phyloP scores from a whole-genome alignment of 2,888 invertebrate species.

The Erannis defoliaria region DNA sequence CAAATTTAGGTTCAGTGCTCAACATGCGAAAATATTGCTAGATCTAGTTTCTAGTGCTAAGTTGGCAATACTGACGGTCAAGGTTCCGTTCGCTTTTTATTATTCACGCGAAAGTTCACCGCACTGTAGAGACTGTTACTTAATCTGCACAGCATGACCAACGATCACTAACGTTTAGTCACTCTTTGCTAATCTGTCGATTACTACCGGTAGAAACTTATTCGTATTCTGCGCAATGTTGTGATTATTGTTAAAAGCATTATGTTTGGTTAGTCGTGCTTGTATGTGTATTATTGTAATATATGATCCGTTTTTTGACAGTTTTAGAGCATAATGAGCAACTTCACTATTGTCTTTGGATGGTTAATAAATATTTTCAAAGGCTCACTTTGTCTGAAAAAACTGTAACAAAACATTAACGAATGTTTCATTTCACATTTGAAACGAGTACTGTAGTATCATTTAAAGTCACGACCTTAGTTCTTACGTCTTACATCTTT shows the following conservation, averaged over 20 bases:
- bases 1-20: too few species aligned
- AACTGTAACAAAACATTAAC: too few species aligned
- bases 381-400: too few species aligned
- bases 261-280: conserved; percentile 20
- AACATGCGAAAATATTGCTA: too few species aligned
- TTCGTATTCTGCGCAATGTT: conserved; percentile 15
- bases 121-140: conserved; percentile 53
- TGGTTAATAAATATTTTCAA: background rate
- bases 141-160: conserved; percentile 30
- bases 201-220: background rate
- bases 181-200: conserved; percentile 10
- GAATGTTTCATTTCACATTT: too few species aligned
- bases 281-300: conserved; percentile 13
- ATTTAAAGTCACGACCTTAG: too few species aligned
- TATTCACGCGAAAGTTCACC: conserved; percentile 77
- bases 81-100: conserved; percentile 79
- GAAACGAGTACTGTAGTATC: too few species aligned
- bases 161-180: conserved; percentile 15
- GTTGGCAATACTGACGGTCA: too few species aligned
- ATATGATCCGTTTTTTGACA: conserved; percentile 3
- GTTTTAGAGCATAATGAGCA: conserved; percentile 11
- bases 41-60: too few species aligned
- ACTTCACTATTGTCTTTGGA: conserved; percentile 10
- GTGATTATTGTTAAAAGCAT: conserved; percentile 31
- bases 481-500: too few species aligned